Evolutionary conservation across 2,113 vertebrate species (phyloP), one percentile per base, ranked within the genome.

Genomic region (Plecturocebus donacophilus): DNA sequence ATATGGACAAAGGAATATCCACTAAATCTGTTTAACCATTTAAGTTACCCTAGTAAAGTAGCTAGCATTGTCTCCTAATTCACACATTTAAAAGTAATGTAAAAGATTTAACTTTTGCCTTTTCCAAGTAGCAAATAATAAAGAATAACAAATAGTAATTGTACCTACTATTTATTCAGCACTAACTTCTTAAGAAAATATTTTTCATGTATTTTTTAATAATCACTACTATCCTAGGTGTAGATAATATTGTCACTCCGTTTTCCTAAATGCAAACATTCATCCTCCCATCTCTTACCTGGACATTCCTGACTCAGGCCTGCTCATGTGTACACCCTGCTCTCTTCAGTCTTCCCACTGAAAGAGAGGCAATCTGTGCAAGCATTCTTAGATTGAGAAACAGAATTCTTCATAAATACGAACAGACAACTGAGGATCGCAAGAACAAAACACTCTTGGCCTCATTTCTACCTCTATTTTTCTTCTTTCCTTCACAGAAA

Each of bases 61-160:
- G 35, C 47, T 73, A n/a, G 40, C 40, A 9, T n/a, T 30, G 27
- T 81, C 75, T 92, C 68, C 58, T 80, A 90, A 66, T 61, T 80
- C 8, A 71, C 25, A 87, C 45, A 77, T 58, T 70, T 61, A 4
- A 93, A 95, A 92, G 38, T 91, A 64, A 93, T 23, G 47, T 52
- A 70, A 93, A 95, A 86, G 61, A 35, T 68, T 85, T 38, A 92
- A 93, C 38, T 54, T 84, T 89, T 68, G 9, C 12, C 30, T 95
- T 83, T 92, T 84, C n/a, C 30, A 83, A 91, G 70, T 76, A 80
- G 16, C 23, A 91, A 71, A 42, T 58, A 91, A 56, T 40, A 90
- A 93, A 45, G 23, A 56, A 12, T 54, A 89, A 42, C 13, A 64
- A 66, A 80, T 45, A 83, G 49, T 75, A 79, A 76, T 8, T 76